Conservation (phyloP, 2,113 vertebrate species). For the Empidonax alnorum region DNA sequence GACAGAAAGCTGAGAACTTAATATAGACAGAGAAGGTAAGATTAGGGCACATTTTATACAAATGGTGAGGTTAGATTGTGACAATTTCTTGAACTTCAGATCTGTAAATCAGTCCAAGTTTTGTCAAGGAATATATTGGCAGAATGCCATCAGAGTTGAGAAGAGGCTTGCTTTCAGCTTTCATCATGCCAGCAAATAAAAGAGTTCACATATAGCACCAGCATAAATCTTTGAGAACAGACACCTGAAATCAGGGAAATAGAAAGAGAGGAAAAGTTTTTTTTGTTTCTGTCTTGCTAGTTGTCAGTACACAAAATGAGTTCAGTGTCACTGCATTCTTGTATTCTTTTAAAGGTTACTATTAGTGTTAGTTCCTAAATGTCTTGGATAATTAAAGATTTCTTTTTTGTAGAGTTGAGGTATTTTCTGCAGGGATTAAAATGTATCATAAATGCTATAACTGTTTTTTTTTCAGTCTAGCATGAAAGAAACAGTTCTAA, state of each 20-base stretch:
- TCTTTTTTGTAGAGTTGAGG: not conserved
- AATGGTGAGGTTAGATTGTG: not conserved
- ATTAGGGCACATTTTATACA: not conserved
- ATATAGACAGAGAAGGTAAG: not conserved
- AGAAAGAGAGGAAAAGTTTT: not conserved
- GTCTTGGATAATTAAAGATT: not conserved
- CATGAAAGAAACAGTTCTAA: not conserved
- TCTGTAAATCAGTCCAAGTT: constrained; percentile 37
- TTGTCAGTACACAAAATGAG: not conserved
- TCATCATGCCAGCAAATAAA: constrained; percentile 12
- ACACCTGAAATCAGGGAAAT: constrained; percentile 12
- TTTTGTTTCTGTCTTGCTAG: not conserved
- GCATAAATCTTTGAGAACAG: not conserved
- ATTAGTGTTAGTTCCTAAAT: not conserved
- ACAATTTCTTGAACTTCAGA: constrained; percentile 21
- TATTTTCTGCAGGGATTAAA: not conserved
- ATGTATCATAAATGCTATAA: not conserved
- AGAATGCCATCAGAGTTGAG: constrained; percentile 16
- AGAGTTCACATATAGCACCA: not conserved
- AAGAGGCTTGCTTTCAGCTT: constrained; percentile 43
- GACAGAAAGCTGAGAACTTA: not conserved
- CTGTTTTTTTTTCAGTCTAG: not conserved
- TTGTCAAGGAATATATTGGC: constrained; percentile 35
- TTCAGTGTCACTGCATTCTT: not conserved
- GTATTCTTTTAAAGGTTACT: not conserved